A percentile compares a stretch with the other conserved stretches of the same genome.
Evolutionary conservation across 2,888 invertebrate species (phyloP).

Genomic region (Amphipyra tragopoginis): DNA sequence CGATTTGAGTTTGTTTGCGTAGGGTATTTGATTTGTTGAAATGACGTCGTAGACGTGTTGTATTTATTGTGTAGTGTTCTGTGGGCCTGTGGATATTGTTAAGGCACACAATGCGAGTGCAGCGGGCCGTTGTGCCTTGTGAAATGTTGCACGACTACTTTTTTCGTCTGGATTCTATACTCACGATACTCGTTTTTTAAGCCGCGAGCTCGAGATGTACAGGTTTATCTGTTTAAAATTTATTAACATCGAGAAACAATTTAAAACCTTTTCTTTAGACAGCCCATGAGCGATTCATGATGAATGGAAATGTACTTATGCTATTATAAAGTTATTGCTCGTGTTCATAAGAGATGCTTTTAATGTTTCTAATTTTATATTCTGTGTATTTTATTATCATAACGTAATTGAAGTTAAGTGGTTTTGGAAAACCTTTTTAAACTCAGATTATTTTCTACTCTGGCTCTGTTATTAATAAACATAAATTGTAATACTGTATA

Average conservation of each 20-base stretch:
- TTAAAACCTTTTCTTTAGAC: constrained; percentile 87
- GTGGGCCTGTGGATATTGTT: constrained; percentile 85
- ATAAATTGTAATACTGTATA: constrained; percentile 46
- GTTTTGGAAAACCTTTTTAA: constrained; percentile 37
- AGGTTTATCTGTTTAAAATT: constrained; percentile 90
- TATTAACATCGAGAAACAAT: constrained; percentile 90
- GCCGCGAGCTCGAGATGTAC: constrained; percentile 88
- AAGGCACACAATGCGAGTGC: constrained; percentile 88
- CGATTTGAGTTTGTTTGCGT: constrained; percentile 82
- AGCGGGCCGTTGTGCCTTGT: constrained; percentile 89
- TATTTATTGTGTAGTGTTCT: constrained; percentile 83
- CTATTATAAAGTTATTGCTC: constrained; percentile 78
- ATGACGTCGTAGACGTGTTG: constrained; percentile 81
- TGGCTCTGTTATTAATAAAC: constrained; percentile 44
- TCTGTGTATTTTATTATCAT: constrained; percentile 48
- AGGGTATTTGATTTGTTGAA: constrained; percentile 85
- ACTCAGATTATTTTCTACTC: constrained; percentile 25
- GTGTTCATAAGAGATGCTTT: constrained; percentile 62
- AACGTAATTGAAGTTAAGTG: constrained; percentile 48
- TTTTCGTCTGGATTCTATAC: constrained; percentile 90
- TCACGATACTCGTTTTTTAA: constrained; percentile 88
- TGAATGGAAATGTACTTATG: constrained; percentile 80
- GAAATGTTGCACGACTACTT: constrained; percentile 90
- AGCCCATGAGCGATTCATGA: constrained; percentile 83
- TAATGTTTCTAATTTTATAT: constrained; percentile 58